Evolutionary conservation across 2,797 vertebrate genomes (phyloP), one percentile per base, ranked within the genome.

Genomic region (Anniella stebbinsi): DNA sequence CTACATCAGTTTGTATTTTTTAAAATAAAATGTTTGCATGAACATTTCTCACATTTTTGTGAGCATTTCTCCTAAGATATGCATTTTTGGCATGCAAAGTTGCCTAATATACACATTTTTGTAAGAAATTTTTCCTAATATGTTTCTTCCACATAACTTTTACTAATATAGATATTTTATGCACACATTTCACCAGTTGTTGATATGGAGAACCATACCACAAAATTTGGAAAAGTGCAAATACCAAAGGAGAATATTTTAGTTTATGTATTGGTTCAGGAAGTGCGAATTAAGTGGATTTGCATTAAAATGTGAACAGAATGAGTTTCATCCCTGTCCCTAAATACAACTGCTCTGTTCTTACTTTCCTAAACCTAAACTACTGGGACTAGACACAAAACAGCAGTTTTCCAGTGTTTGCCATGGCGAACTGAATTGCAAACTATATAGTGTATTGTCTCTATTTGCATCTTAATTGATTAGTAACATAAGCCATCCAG

Each of bases 401-500:
- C 21, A 73, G 12, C n/a, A 60, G 57, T 89, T 1, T 77, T 93
- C 89, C 92, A 83, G 92, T 93, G 89, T 82, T 89, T 13, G 6
- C 8, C 33, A 33, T 54, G 10, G 2, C n/a, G 63, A 91, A 85
- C 10, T 23, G 54, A 83, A 90, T 66, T 78, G 36, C 8, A n/a
- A 70, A 45, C 8, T 54, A 13, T 9, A 88, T 38, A 86, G 84
- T 91, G 67, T 87, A 1, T 60, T 88, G 51, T 54, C 33, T 48
- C 28, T 45, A 86, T 90, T 72, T 87, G 60, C 28, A 78, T 87
- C 92, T 36, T 85, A 21, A 0, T 70, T 88, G 67, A 33, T 66
- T 88, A 70, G 33, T 80, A 54, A 70, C 25, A 78, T 63, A 63
- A 48, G 38, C 25, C 38, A 77, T 66, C 41, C 18, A 25, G 60